Evolutionary conservation across 2,797 vertebrate species (phyloP).

Genomic region (Trichosurus vulpecula): DNA sequence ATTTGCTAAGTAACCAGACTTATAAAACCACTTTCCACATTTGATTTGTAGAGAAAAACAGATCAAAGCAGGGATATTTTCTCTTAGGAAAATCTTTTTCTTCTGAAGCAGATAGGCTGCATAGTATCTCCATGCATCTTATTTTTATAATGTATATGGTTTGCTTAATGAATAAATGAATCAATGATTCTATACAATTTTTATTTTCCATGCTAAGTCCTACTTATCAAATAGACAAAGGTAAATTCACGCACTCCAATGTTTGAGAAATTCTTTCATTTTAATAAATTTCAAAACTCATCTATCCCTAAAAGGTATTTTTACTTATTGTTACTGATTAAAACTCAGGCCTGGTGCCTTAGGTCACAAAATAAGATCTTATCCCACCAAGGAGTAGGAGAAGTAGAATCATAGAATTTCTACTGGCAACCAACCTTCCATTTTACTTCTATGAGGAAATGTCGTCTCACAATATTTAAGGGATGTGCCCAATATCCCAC

Average conservation of each 20-base stretch:
- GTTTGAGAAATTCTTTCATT: conserved; percentile 17
- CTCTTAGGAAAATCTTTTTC: conserved; percentile 19
- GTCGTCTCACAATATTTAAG: not conserved
- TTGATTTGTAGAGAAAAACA: not conserved
- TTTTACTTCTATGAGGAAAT: not conserved
- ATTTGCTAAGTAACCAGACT: conserved; percentile 23
- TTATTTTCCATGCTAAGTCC: conserved; percentile 19
- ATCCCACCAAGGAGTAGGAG: not conserved
- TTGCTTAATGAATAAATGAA: conserved; percentile 35
- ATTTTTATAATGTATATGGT: not conserved
- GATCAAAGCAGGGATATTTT: not conserved
- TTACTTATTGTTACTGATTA: not conserved
- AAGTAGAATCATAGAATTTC: not conserved
- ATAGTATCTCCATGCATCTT: not conserved
- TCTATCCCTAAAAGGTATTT: not conserved
- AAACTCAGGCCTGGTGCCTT: not conserved
- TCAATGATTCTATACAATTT: conserved; percentile 18
- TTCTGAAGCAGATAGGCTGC: not conserved
- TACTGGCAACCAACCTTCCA: not conserved
- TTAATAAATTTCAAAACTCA: conserved; percentile 18
- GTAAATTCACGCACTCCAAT: conserved; percentile 1
- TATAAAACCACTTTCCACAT: conserved; percentile 19
- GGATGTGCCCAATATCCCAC: not conserved
- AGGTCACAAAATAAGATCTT: not conserved
- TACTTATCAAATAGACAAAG: not conserved